phyloP scores from a whole-genome alignment of 2,113 vertebrate genomes.

The Raja brachyura region DNA sequence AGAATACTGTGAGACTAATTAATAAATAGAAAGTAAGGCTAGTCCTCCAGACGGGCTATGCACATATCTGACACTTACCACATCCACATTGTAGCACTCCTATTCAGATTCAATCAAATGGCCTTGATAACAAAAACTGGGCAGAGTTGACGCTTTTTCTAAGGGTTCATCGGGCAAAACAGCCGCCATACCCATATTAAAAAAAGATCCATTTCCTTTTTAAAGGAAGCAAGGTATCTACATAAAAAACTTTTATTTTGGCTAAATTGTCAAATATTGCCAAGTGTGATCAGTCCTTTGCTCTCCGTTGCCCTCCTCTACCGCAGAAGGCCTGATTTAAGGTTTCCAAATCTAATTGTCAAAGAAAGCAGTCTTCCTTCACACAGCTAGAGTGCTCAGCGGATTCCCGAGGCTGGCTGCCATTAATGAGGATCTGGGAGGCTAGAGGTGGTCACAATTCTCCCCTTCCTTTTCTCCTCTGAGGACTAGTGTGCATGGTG shows the following conservation, averaged over 20 bases:
- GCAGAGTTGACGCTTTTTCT: slow-evolving; percentile 57
- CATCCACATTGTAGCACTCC: slow-evolving; percentile 55
- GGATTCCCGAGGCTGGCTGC: slow-evolving; percentile 54
- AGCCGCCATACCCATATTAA: background rate
- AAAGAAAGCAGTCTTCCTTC: slow-evolving; percentile 50
- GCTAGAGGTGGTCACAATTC: slow-evolving; percentile 39
- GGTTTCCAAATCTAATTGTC: background rate
- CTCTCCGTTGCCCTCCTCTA: too few species aligned
- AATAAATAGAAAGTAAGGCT: slow-evolving; percentile 32
- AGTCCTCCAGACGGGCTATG: background rate
- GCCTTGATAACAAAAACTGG: slow-evolving; percentile 60
- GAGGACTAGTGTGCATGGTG: slow-evolving; percentile 60
- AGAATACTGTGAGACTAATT: background rate
- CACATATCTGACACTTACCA: slow-evolving; percentile 62
- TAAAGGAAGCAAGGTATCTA: background rate
- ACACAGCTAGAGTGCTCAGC: slow-evolving; percentile 60
- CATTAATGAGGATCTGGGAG: slow-evolving; percentile 51
- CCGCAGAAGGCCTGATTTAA: background rate
- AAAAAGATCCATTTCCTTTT: background rate
- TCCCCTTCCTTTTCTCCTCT: slow-evolving; percentile 51
- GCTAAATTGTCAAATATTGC: background rate
- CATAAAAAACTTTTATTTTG: background rate
- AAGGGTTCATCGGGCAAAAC: slow-evolving; percentile 10
- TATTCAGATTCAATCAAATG: slow-evolving; percentile 54
- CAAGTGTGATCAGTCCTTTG: background rate